Base-by-base conservation (phyloP, 1,140 invertebrate species). In the Procambarus clarkii region DNA sequence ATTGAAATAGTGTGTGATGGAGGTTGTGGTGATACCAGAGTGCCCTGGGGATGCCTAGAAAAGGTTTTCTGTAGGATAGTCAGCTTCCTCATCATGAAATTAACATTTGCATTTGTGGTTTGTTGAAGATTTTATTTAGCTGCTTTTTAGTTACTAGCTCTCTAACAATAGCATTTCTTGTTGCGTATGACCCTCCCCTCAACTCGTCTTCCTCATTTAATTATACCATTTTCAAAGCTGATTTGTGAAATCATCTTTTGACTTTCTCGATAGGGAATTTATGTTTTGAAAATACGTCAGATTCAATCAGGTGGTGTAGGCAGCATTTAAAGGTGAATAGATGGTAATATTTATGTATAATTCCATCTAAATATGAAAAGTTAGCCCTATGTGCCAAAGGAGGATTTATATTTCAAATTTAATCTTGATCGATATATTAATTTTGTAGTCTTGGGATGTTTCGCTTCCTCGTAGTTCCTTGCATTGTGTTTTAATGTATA, bases 1-100 rank as follows among this genome's bases (percentile, higher is more conserved):
- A 8, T 34, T 74, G 69, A 24, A 74, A 34, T 34, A 2, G 0
- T 44, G 21, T 48, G 34, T 80, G 48, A 82, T 81, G 44, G 79
- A 46, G 64, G 48, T 86, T 78, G 79, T 88, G 86, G 79, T 80
- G 79, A 69, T 34, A 34, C 79, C 86, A 82, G 34, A n/a, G 64
- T 80, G 78, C 60, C 86, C 86, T 82, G 64, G 64, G 86, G 86
- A 88, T 71, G 86, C 34, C 46, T 34, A 54, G 45, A 58, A 69
- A 34, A 88, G 79, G 79, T 88, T 88, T 88, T 81, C 79, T 81
- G 86, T 88, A 88, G 64, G 86, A 9, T 88, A 88, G 86, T 71
- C 60, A 77, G 77, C 77, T 78, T 74, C 60, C 64, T 81, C 81
- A 81, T 60, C 78, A 88, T 71, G 64, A 88, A 71, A 9, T 64